phyloP scores from a whole-genome alignment of 2,113 vertebrate species.

The Campylorhamphus procurvoides region DNA sequence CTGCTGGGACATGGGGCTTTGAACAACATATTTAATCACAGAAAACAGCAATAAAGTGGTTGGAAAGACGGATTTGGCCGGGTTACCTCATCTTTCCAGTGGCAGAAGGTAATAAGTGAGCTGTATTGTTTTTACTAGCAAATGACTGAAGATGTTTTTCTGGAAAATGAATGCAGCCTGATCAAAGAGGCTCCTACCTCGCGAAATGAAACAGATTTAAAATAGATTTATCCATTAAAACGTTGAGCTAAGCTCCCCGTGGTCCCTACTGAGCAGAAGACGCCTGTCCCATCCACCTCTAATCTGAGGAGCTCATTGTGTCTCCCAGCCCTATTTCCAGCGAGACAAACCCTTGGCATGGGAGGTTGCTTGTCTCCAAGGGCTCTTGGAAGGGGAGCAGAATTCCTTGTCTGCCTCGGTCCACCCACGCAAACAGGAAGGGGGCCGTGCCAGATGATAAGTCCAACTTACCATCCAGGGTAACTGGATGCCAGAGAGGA shows the following conservation, averaged over 20 bases:
- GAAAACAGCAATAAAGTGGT: background rate
- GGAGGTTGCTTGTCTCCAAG: constrained; percentile 19
- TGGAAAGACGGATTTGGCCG: rapidly evolving
- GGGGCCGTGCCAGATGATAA: background rate
- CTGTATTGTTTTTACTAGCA: background rate
- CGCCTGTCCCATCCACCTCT: background rate
- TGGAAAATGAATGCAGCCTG: background rate
- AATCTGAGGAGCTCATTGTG: background rate
- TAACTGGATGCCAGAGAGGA: constrained; percentile 46
- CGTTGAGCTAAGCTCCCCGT: background rate
- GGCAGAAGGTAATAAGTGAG: background rate
- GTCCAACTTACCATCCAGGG: constrained; percentile 24
- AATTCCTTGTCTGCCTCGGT: constrained; percentile 17
- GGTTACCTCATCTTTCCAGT: background rate
- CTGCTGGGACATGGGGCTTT: background rate
- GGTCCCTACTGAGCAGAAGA: background rate
- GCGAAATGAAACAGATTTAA: background rate
- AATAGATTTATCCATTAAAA: background rate
- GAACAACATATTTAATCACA: background rate
- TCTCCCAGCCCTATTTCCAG: constrained; percentile 11
- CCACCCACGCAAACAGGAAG: constrained; percentile 45
- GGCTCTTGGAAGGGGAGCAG: constrained; percentile 45
- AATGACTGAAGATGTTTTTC: background rate
- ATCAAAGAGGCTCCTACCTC: background rate
- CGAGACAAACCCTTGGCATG: background rate